Evolutionary conservation across 2,797 vertebrate species (phyloP).

Genomic region (Anguilla pacifica): DNA sequence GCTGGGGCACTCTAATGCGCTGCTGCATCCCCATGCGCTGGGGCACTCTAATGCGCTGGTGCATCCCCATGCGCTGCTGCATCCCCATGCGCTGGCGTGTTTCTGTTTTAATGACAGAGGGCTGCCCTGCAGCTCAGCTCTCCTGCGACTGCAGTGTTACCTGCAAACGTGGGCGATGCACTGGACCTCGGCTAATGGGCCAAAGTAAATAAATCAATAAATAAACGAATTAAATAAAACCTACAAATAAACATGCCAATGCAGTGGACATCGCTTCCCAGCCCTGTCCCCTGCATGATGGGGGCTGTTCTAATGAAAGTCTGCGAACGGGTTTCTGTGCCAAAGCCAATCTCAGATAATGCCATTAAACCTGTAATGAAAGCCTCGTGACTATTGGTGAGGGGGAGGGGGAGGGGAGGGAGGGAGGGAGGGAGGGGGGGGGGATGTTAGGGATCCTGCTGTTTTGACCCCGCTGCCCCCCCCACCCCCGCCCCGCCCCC

Average conservation of each 20-base stretch:
- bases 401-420: neutral
- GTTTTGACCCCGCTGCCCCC: slow-evolving; percentile 63
- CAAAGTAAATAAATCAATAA: slow-evolving; percentile 2
- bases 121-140: no score
- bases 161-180: slow-evolving; percentile 34
- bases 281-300: neutral
- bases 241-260: slow-evolving; percentile 41
- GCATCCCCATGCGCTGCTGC: slow-evolving; percentile 59
- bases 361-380: slow-evolving; percentile 41
- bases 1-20: no score
- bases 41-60: no score
- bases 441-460: slow-evolving; percentile 31
- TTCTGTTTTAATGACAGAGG: slow-evolving; percentile 17
- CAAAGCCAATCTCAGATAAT: neutral
- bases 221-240: neutral
- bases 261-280: neutral
- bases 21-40: no score
- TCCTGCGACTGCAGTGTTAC: neutral
- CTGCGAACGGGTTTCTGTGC: slow-evolving; percentile 6
- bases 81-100: slow-evolving; percentile 35
- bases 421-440: neutral
- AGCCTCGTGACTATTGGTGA: slow-evolving; percentile 45
- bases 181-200: slow-evolving; percentile 50
- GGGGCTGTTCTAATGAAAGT: neutral
- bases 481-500: slow-evolving; percentile 39